Base-by-base conservation (phyloP, 2,888 invertebrate genomes). In the Lypha dubia region DNA sequence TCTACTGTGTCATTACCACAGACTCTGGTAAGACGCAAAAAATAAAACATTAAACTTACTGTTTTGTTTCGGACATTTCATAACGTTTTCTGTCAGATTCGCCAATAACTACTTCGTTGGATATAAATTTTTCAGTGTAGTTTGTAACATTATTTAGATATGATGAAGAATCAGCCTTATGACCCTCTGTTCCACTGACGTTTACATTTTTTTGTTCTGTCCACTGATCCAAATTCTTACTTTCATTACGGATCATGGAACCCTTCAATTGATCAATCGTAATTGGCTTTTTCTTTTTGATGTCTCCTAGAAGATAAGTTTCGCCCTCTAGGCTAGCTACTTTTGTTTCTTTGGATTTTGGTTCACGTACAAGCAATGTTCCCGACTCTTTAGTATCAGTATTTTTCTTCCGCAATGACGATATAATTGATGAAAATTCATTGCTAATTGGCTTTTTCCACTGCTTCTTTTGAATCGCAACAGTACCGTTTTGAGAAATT, bases 91-190 rank as follows among this genome's bases (percentile, higher is more conserved):
- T 88, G 80, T 89, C 89, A 1, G 89, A 90, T 11, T 81, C 86
- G 62, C 89, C 90, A 5, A 92, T 91, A 4, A 89, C 88, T 76
- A 93, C 88, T 70, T 91, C 90, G 71, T 89, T 91, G 3, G 90
- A 87, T 11, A 89, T 86, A 68, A 90, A 90, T 62, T 90, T 90
- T 62, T 89, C 86, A 0, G 87, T 58, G 3, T 58, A 76, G 13
- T 70, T 41, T 5, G n/a, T 24, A 9, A 3, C 20, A 49, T 24
- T n/a, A 67, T 9, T 85, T 84, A 63, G 86, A 86, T n/a, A 58
- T 20, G 38, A 20, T 3, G 13, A 22, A n/a, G 13, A 65, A 24
- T 5, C 86, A 74, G 41, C 38, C 2, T 67, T 49, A 0, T 86
- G 32, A 0, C 0, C 1, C 9, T 28, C 17, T 0, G 89, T 90